Conservation (phyloP, 53 echinoderm and acorn worm species). For the Mesocentrotus franciscanus region DNA sequence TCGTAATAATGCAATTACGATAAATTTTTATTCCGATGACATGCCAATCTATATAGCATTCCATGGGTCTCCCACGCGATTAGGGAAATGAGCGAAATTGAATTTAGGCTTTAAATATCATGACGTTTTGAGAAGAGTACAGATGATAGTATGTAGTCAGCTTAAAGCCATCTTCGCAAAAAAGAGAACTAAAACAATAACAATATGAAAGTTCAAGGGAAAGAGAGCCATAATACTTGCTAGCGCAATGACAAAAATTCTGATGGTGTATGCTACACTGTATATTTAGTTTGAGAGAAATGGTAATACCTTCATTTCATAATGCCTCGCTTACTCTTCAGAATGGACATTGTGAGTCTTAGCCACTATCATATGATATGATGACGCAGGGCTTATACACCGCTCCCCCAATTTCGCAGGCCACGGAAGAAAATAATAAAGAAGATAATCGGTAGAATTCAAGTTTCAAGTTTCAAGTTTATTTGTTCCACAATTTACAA, state of each 20-base stretch:
- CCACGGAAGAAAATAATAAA: no score
- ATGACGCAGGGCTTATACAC: background rate
- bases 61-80: constrained; percentile 10
- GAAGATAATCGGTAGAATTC: no score
- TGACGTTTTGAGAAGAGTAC: background rate
- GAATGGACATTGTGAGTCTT: background rate
- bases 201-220: background rate
- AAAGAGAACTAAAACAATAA: background rate
- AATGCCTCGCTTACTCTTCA: no score
- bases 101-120: constrained; percentile 31
- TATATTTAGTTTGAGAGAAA: background rate
- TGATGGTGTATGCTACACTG: background rate
- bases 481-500: no score
- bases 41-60: background rate
- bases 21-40: constrained; percentile 49
- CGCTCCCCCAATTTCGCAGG: no score
- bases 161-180: background rate
- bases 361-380: no score
- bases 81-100: constrained; percentile 29
- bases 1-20: constrained; percentile 57
- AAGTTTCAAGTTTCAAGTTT: no score
- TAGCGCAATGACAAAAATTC: background rate
- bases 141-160: background rate
- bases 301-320: background rate
- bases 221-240: background rate